Evolutionary conservation across 2,113 vertebrate species (phyloP).

Genomic region (Clarias magur): DNA sequence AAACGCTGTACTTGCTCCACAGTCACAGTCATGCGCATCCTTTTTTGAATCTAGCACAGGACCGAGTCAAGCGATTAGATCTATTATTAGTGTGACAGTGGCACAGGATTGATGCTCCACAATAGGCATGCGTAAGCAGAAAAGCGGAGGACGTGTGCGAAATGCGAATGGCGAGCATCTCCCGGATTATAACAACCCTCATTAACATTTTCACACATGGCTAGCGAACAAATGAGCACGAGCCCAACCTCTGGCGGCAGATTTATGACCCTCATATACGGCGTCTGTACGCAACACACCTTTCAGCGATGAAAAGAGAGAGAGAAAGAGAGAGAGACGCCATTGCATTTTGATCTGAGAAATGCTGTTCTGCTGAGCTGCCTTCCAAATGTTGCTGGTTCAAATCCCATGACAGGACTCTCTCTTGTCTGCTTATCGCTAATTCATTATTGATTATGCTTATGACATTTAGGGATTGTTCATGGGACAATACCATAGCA

Average conservation of each 20-base stretch:
- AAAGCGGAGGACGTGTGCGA: constrained; percentile 68
- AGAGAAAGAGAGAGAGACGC: not conserved
- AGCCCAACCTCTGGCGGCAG: constrained; percentile 66
- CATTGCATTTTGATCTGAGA: not conserved
- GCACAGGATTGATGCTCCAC: constrained; percentile 66
- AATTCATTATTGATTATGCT: constrained; percentile 37
- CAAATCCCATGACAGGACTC: constrained; percentile 21
- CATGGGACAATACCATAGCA: not conserved
- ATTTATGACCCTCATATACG: constrained; percentile 62
- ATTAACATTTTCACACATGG: constrained; percentile 84
- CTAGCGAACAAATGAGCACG: constrained; percentile 77
- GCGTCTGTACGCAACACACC: constrained; percentile 6
- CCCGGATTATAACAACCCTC: constrained; percentile 75
- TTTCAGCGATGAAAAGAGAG: not conserved
- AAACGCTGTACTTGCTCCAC: not conserved
- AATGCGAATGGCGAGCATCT: constrained; percentile 74
- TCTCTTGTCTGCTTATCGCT: constrained; percentile 40
- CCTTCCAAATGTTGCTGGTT: constrained; percentile 13
- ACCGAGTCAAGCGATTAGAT: constrained; percentile 63
- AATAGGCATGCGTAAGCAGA: constrained; percentile 63
- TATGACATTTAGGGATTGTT: constrained; percentile 33
- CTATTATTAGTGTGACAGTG: constrained; percentile 63
- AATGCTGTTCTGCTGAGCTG: not conserved
- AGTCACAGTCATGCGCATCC: not conserved
- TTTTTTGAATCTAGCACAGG: constrained; percentile 58